phyloP scores from a whole-genome alignment of 2,888 invertebrate species.

The Hirtodrosophila histrioides region DNA sequence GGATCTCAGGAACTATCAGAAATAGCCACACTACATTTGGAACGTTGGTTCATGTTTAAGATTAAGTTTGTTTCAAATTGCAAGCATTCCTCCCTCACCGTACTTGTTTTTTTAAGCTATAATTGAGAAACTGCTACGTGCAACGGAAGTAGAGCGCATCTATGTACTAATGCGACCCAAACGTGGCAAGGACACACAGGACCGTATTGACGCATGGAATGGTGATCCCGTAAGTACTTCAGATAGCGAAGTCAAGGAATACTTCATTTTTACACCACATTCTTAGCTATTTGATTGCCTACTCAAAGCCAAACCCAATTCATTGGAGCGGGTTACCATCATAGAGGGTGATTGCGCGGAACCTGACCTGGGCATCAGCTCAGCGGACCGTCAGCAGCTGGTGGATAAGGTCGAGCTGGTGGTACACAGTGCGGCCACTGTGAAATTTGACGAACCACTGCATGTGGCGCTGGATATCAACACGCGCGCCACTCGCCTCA shows the following conservation, averaged over 20 bases:
- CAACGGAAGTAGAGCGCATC: slow-evolving; percentile 86
- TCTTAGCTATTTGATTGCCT: slow-evolving; percentile 22
- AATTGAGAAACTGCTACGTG: slow-evolving; percentile 66
- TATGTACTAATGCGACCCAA: slow-evolving; percentile 86
- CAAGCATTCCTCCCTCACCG: too few species aligned
- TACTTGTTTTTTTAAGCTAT: slow-evolving; percentile 39
- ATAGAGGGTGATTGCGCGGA: slow-evolving; percentile 83
- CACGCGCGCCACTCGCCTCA: slow-evolving; percentile 87
- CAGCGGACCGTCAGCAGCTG: slow-evolving; percentile 77
- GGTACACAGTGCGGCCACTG: slow-evolving; percentile 96
- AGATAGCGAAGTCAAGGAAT: background rate
- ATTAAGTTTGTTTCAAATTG: too few species aligned
- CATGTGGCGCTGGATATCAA: slow-evolving; percentile 89
- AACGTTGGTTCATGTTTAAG: too few species aligned
- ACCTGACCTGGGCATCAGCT: slow-evolving; percentile 82
- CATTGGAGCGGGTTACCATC: slow-evolving; percentile 74
- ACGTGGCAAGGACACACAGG: slow-evolving; percentile 87
- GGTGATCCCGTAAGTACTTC: slow-evolving; percentile 86
- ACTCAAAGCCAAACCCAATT: slow-evolving; percentile 71
- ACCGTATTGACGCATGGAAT: slow-evolving; percentile 88
- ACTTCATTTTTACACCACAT: too few species aligned
- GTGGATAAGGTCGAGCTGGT: slow-evolving; percentile 85
- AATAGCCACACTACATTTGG: too few species aligned
- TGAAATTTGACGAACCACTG: slow-evolving; percentile 89
- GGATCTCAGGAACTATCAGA: too few species aligned